Evolutionary conservation across 2,113 vertebrate species (phyloP).

Genomic region (Mesembrinibis cayennensis): DNA sequence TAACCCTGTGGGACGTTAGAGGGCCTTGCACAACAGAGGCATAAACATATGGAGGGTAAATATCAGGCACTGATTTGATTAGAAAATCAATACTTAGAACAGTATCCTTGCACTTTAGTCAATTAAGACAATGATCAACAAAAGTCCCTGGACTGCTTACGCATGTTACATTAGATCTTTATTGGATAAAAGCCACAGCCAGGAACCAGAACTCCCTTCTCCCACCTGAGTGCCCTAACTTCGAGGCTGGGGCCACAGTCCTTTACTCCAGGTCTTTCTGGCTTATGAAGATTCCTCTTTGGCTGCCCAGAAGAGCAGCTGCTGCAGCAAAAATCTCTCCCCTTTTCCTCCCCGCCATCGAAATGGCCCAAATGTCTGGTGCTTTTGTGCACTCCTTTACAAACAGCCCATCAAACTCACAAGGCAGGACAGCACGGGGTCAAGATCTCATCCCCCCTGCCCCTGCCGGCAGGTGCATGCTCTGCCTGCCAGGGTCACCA

Average conservation of each 20-base stretch:
- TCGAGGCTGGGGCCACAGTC: background rate
- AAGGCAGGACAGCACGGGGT: rapidly evolving
- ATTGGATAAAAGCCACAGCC: background rate
- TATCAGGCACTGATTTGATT: slow-evolving; percentile 22
- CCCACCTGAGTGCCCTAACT: background rate
- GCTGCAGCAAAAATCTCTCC: background rate
- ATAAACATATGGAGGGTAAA: slow-evolving; percentile 22
- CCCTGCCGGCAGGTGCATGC: no score
- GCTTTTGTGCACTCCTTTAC: background rate
- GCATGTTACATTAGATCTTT: background rate
- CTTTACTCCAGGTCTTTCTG: background rate
- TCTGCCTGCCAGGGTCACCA: background rate
- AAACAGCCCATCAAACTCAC: background rate
- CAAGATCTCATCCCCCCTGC: background rate
- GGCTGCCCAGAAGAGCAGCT: background rate
- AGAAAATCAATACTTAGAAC: slow-evolving; percentile 40
- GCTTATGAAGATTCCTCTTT: background rate
- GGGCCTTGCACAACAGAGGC: background rate
- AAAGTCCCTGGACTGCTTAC: background rate
- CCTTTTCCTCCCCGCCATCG: rapidly evolving
- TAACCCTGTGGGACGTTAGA: background rate
- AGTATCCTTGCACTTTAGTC: slow-evolving; percentile 26
- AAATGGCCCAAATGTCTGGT: rapidly evolving
- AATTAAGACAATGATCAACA: slow-evolving; percentile 29
- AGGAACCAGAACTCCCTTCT: background rate